A percentile compares a stretch with the other conserved stretches of the same genome.
phyloP scores from a whole-genome alignment of 2,113 vertebrate genomes.

The Fulmarus glacialis region DNA sequence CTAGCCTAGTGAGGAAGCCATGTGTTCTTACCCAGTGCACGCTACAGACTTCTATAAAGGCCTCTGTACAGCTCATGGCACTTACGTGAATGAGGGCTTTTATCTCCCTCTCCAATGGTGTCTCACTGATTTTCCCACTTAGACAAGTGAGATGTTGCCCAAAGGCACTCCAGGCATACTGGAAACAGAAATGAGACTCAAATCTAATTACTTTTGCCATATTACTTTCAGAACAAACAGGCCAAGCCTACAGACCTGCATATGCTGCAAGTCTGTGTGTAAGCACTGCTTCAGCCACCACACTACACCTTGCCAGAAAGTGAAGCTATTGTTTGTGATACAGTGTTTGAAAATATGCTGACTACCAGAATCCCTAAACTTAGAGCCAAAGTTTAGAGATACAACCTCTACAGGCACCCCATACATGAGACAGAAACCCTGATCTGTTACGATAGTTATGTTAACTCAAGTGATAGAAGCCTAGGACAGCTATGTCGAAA shows the following conservation, averaged over 20 bases:
- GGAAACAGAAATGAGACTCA: not conserved
- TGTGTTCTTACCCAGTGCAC: not conserved
- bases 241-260: not conserved
- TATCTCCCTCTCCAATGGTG: not conserved
- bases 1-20: not conserved
- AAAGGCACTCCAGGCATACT: not conserved
- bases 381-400: not conserved
- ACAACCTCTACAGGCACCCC: not conserved
- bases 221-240: not conserved
- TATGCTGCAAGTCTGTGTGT: not conserved
- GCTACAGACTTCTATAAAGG: not conserved
- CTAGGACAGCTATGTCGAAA: not conserved
- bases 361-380: not conserved
- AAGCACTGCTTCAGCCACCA: not conserved
- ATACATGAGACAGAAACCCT: not conserved
- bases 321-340: not conserved
- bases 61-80: not conserved
- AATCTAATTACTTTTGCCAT: not conserved
- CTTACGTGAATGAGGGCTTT: not conserved
- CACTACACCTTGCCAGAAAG: not conserved
- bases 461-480: not conserved
- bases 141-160: not conserved
- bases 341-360: not conserved
- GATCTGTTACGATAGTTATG: rapidly evolving
- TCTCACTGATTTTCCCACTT: not conserved